A percentile compares a stretch with the other conserved stretches of the same genome.
Conservation (phyloP, 2,888 invertebrate species). For the Ypsolopha sequella region DNA sequence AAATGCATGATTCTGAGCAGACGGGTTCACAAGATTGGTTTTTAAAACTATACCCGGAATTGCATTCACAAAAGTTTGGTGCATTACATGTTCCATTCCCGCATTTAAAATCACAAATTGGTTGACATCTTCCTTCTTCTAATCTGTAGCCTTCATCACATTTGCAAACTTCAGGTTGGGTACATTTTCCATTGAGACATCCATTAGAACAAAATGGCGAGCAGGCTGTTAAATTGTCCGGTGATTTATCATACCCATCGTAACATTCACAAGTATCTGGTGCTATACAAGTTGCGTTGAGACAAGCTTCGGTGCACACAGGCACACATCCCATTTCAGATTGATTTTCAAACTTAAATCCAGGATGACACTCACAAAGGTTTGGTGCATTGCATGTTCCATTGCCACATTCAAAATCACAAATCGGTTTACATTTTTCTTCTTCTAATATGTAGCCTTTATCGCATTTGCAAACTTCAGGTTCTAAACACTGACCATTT, state of each 20-base stretch:
- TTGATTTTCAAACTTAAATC: constrained; percentile 5
- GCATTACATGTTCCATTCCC: constrained; percentile 33
- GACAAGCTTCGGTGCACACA: constrained; percentile 20
- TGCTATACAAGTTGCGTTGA: constrained; percentile 29
- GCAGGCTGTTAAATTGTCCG: neutral
- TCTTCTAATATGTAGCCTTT: constrained; percentile 1
- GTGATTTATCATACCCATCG: constrained; percentile 14
- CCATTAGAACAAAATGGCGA: neutral
- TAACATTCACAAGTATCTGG: constrained; percentile 26
- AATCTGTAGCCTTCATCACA: neutral
- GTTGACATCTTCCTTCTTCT: constrained; percentile 18
- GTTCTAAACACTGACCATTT: neutral
- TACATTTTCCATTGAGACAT: neutral
- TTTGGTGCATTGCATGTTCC: neutral
- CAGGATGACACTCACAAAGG: constrained; percentile 9
- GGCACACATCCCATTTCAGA: constrained; percentile 15
- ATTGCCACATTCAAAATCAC: neutral
- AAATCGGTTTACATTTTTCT: constrained; percentile 10
- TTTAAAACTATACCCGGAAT: constrained; percentile 11
- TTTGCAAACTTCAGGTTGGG: neutral
- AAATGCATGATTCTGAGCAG: constrained; percentile 24
- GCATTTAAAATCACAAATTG: constrained; percentile 37
- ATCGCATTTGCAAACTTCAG: neutral
- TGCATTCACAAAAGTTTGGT: constrained; percentile 21
- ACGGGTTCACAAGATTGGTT: constrained; percentile 5